Percentiles rank a stretch among this genome's conserved stretches.
phyloP scores from a whole-genome alignment of 2,113 vertebrate genomes.

The Oryctolagus cuniculus region DNA sequence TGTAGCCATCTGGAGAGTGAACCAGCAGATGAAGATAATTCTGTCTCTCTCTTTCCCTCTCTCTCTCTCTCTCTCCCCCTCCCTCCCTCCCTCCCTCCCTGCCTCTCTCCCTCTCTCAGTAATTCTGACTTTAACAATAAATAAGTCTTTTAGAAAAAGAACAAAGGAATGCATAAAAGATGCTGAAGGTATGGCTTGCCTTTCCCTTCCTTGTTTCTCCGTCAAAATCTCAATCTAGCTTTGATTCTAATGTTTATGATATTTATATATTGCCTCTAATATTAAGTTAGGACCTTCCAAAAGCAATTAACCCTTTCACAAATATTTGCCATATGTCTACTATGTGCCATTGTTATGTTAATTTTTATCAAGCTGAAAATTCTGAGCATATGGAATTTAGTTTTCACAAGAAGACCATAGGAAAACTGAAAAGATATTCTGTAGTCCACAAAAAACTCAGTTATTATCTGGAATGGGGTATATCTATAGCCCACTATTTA shows the following conservation, averaged over 20 bases:
- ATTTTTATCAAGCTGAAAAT: constrained; percentile 5
- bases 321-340: not conserved
- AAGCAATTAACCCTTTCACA: constrained; percentile 42
- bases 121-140: no score
- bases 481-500: not conserved
- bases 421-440: constrained; percentile 39
- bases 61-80: no score
- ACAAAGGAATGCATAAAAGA: not conserved
- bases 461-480: not conserved
- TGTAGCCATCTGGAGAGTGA: no score
- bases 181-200: not conserved
- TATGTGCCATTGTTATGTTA: not conserved
- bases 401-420: not conserved
- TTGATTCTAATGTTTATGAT: not conserved
- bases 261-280: not conserved
- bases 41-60: no score
- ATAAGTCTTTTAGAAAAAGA: not conserved
- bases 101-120: no score
- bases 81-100: no score
- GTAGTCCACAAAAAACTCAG: not conserved
- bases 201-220: constrained; percentile 16
- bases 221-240: not conserved
- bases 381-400: not conserved
- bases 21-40: no score
- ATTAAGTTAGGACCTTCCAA: not conserved